Evolutionary conservation across 2,797 vertebrate species (phyloP).

Genomic region (Heterohyrax brucei): DNA sequence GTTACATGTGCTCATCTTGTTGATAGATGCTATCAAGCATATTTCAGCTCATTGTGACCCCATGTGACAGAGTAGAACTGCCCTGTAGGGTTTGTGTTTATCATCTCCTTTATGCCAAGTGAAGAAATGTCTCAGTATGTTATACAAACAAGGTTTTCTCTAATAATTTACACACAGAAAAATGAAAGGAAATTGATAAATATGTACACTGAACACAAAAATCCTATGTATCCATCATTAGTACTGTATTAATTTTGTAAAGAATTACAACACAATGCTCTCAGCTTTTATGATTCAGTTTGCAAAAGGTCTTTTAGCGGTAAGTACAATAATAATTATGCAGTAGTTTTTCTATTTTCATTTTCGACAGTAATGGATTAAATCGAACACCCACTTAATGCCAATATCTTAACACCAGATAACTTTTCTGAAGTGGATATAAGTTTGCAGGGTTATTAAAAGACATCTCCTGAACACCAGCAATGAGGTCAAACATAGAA

Average conservation of each 20-base stretch:
- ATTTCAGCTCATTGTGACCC: too few species aligned
- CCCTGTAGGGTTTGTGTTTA: background rate
- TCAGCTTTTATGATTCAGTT: background rate
- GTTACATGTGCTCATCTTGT: background rate
- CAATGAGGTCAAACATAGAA: background rate
- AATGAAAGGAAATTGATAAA: background rate
- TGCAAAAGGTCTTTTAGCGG: background rate
- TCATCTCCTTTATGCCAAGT: background rate
- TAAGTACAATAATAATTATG: background rate
- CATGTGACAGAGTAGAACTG: too few species aligned
- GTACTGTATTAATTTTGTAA: background rate
- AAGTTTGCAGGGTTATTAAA: background rate
- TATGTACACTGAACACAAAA: background rate
- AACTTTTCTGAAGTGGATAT: background rate
- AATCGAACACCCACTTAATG: background rate
- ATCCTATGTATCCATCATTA: background rate
- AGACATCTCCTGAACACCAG: background rate
- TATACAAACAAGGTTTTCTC: background rate
- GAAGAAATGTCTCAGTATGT: background rate
- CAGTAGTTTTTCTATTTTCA: background rate
- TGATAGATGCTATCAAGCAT: too few species aligned
- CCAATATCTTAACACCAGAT: background rate
- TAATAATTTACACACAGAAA: background rate
- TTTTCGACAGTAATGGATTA: background rate
- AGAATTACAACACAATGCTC: background rate